Evolutionary conservation across 2,888 invertebrate genomes (phyloP), one percentile per base, ranked within the genome.

Genomic region (Andricus curvator): DNA sequence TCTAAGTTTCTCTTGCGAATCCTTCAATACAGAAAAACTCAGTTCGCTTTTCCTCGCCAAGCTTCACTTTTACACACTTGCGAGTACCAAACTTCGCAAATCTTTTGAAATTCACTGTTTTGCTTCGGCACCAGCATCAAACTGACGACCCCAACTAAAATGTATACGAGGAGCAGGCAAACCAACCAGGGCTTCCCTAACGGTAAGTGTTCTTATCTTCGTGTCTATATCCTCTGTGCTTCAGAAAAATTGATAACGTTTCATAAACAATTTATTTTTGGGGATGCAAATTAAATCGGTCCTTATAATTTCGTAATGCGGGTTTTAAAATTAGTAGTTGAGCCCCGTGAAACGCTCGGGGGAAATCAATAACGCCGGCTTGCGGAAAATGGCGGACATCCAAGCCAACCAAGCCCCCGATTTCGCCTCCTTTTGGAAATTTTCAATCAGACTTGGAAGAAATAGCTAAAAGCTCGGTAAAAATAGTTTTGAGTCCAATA

Each of bases 121-220:
- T 25, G 62, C 25, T 62, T 25, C n/a, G 11, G 25, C 62, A 62
- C 13, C 67, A 22, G 44, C 67, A 22, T 68, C 22, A 68, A 70
- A 70, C 70, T 70, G 70, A 51, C 70, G 15, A 74, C 70, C 17
- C 33, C 33, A 25, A 51, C 9, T 9, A 51, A 74, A 74, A 74
- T 74, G 70, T 74, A 74, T 29, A 74, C 70, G 4, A 74, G 70
- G 51, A 74, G 70, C 70, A 74, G 70, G 51, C 70, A 74, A 25
- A 51, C 29, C 33, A 74, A 51, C 51, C 51, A 56, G n/a, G 48
- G 48, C 17, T 74, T 74, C 51, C 44, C 44, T 44, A 51, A 51
- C 20, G 51, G 70, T 74, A 74, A 56, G 70, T 15, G 20, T 74
- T 51, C 22, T 25, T 70, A 48, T 51, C n/a, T 56, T 56, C 9